phyloP scores from a whole-genome alignment of 2,113 vertebrate genomes.

The Phalacrocorax pelagicus region DNA sequence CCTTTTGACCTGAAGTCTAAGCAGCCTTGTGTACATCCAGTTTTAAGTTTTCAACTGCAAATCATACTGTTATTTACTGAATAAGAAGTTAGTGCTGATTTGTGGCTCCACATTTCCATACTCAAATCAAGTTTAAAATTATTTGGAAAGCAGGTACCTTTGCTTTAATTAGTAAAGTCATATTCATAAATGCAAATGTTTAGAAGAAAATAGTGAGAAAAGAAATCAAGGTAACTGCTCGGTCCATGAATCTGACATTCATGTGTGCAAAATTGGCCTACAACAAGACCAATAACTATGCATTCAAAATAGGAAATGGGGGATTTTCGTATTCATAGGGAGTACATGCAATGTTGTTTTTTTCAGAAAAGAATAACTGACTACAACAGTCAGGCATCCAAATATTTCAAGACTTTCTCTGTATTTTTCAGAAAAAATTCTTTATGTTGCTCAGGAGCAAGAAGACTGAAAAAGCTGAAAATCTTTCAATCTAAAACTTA shows the following conservation, averaged over 20 bases:
- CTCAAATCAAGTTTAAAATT: neutral
- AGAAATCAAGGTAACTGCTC: neutral
- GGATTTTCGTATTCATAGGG: neutral
- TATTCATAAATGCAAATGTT: neutral
- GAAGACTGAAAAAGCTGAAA: neutral
- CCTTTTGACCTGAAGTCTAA: neutral
- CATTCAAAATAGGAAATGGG: neutral
- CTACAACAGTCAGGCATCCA: neutral
- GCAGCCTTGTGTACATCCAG: neutral
- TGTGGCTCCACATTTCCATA: neutral
- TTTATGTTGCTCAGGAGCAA: neutral
- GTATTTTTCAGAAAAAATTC: neutral
- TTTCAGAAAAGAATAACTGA: neutral
- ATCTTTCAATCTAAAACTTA: neutral
- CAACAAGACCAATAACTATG: neutral
- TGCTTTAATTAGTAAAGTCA: neutral
- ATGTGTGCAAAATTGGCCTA: neutral
- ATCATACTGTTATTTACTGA: neutral
- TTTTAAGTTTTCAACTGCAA: neutral
- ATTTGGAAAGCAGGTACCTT: neutral
- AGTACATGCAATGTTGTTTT: neutral
- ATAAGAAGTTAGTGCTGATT: neutral
- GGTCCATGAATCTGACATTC: neutral
- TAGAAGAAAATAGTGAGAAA: neutral
- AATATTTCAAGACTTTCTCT: neutral